Percentiles rank a stretch among this genome's conserved stretches.
phyloP scores from a whole-genome alignment of 2,888 invertebrate species.

The Leptothorax acervorum region DNA sequence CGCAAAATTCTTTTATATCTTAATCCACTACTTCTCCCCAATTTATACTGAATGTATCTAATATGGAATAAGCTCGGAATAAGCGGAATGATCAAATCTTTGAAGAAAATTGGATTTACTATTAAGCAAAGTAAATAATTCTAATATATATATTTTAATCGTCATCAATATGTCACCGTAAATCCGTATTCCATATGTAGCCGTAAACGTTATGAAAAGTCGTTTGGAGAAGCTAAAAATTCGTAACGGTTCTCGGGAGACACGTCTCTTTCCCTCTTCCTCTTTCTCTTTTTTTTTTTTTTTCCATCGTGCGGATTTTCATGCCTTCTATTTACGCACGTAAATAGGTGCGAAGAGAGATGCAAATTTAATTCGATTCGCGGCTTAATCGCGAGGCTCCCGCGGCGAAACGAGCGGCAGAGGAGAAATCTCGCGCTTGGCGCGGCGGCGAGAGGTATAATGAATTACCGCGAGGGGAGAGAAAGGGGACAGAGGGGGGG shows the following conservation, averaged over 20 bases:
- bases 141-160: not conserved
- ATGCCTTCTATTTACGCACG: not conserved
- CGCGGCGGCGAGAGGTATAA: slow-evolving; percentile 55
- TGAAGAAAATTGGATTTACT: not conserved
- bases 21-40: not conserved
- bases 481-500: not conserved
- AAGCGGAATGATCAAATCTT: not conserved
- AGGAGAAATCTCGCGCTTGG: slow-evolving; percentile 55
- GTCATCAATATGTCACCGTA: not conserved
- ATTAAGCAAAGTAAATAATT: not conserved
- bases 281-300: not conserved
- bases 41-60: not conserved
- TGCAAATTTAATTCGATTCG: slow-evolving; percentile 58
- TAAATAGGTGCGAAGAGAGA: slow-evolving; percentile 60
- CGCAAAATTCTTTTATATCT: not conserved
- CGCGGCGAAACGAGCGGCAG: slow-evolving; percentile 53
- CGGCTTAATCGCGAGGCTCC: slow-evolving; percentile 68
- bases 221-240: not conserved
- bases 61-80: not conserved
- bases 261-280: not conserved
- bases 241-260: not conserved
- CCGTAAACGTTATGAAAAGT: not conserved
- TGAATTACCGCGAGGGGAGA: slow-evolving; percentile 46
- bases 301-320: not conserved
- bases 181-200: not conserved